Conservation (phyloP, 2,888 invertebrate species). For the Tigriopus californicus region DNA sequence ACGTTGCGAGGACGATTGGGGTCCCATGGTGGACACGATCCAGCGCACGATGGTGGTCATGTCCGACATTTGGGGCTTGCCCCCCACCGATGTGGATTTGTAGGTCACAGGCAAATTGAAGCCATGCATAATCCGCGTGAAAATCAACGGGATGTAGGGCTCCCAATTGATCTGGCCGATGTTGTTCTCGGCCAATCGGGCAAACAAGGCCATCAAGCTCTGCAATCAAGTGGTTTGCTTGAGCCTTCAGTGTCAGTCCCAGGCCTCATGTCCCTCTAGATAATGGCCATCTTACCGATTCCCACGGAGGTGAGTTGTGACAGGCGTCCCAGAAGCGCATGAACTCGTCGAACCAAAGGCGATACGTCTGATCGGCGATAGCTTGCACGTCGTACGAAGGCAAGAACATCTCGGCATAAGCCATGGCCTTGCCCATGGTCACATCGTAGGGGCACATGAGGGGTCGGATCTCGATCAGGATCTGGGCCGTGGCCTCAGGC, state of each 20-base stretch:
- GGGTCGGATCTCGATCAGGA: constrained; percentile 62
- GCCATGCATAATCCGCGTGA: constrained; percentile 46
- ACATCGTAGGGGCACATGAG: constrained; percentile 51
- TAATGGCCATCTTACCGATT: neutral
- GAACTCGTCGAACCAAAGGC: constrained; percentile 21
- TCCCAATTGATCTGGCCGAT: constrained; percentile 75
- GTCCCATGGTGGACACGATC: constrained; percentile 24
- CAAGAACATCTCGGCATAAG: constrained; percentile 51
- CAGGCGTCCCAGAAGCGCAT: constrained; percentile 21
- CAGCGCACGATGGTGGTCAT: neutral
- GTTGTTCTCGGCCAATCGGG: constrained; percentile 48
- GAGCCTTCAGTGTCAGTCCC: neutral
- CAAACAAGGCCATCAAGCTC: constrained; percentile 36
- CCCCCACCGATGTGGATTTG: constrained; percentile 31
- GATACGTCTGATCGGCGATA: constrained; percentile 42
- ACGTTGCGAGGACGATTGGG: constrained; percentile 45
- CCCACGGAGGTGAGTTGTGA: neutral
- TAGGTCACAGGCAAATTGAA: constrained; percentile 59
- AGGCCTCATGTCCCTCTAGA: neutral
- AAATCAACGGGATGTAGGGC: constrained; percentile 57
- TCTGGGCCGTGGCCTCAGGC: constrained; percentile 56
- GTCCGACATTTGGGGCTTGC: constrained; percentile 17
- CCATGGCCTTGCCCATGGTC: constrained; percentile 32
- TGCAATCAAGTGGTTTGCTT: neutral
- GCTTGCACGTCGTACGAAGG: constrained; percentile 47